phyloP scores from a whole-genome alignment of 1,140 invertebrate genomes.

The Theocolax elegans region DNA sequence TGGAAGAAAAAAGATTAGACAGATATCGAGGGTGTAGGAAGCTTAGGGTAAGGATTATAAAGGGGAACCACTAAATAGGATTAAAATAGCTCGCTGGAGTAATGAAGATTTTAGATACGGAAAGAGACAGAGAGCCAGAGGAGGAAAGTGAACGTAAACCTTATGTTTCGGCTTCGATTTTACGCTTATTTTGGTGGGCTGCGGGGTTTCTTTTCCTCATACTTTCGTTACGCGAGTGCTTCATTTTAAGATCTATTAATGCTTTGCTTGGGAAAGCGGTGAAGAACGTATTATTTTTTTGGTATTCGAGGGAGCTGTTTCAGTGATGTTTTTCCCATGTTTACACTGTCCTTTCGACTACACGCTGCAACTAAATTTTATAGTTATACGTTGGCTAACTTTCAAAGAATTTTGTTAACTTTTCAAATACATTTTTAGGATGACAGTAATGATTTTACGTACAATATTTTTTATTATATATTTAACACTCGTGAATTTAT shows the following conservation, averaged over 20 bases:
- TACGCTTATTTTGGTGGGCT: conserved; percentile 17
- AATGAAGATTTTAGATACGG: conserved; percentile 3
- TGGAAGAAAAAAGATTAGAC: neutral
- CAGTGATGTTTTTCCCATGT: too few species aligned
- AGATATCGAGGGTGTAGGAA: neutral
- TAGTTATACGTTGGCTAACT: too few species aligned
- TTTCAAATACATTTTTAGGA: too few species aligned
- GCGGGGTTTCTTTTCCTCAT: neutral
- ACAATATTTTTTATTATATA: too few species aligned
- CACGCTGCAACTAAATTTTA: too few species aligned
- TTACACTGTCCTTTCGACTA: too few species aligned
- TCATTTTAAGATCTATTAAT: neutral
- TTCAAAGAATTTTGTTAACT: too few species aligned
- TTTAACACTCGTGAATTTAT: too few species aligned
- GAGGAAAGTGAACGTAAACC: neutral
- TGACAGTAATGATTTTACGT: too few species aligned
- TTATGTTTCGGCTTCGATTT: neutral
- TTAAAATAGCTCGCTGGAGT: conserved; percentile 12
- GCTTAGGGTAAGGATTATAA: conserved; percentile 11
- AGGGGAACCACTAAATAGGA: neutral
- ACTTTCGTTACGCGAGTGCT: neutral
- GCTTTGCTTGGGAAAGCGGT: neutral
- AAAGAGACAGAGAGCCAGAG: neutral
- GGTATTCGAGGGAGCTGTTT: too few species aligned
- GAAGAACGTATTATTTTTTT: too few species aligned